Evolutionary conservation across 2,888 invertebrate genomes (phyloP).

Genomic region (Nemotelus nigrinus): DNA sequence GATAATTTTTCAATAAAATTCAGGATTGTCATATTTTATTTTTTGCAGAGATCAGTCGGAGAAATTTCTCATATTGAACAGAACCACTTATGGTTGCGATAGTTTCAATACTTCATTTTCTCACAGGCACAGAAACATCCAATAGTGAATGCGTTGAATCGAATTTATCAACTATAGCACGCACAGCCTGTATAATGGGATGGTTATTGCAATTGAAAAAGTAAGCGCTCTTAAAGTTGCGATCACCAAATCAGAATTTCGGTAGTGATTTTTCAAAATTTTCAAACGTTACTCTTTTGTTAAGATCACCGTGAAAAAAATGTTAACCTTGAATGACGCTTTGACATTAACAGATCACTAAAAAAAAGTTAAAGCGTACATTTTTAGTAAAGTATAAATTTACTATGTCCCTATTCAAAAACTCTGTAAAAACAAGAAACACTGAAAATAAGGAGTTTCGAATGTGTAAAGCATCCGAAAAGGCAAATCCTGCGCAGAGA

Average conservation of each 20-base stretch:
- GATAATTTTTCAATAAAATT: too few species aligned
- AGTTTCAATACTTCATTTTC: neutral
- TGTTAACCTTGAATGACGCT: neutral
- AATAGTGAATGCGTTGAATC: neutral
- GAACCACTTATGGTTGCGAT: conserved; percentile 4
- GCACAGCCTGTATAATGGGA: neutral
- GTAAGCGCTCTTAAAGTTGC: neutral
- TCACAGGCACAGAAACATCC: neutral
- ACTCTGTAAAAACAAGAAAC: too few species aligned
- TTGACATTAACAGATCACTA: neutral
- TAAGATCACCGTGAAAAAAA: neutral
- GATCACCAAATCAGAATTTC: neutral
- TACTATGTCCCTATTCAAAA: too few species aligned
- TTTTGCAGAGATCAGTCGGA: too few species aligned
- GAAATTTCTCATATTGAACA: too few species aligned
- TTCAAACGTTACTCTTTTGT: neutral
- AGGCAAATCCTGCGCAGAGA: neutral
- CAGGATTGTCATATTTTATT: too few species aligned
- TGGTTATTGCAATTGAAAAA: too few species aligned
- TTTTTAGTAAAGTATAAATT: too few species aligned
- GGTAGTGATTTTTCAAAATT: neutral
- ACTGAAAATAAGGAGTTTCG: too few species aligned
- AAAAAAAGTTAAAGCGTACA: neutral
- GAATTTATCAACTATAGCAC: neutral
- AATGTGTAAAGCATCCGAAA: too few species aligned